Percentiles rank a stretch among this genome's conserved stretches.
These are phyloP conservation scores for Streptopelia turtur DNA, from an alignment of 2,797 vertebrate species.

Conservation along the genomic window DNA sequence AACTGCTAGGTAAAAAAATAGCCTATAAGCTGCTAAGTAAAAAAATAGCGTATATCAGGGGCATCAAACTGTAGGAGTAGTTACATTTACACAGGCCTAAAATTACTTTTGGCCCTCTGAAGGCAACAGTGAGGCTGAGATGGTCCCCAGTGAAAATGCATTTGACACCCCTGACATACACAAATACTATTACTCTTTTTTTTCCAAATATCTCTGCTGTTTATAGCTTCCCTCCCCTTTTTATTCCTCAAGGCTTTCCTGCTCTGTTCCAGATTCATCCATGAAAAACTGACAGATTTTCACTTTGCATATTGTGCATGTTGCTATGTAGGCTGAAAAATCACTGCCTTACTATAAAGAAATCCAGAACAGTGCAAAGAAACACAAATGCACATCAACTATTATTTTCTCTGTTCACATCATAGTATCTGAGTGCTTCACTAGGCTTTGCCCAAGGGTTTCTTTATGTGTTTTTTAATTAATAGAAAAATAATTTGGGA, in stretches of 20 bases:
- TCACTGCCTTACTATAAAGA: background rate
- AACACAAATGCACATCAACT: background rate
- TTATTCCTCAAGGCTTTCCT: background rate
- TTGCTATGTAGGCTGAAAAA: background rate
- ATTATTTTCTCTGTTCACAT: conserved; percentile 12
- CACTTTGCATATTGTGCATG: background rate
- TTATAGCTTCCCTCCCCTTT: background rate
- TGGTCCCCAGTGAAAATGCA: no score
- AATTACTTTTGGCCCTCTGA: no score
- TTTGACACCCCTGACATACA: background rate
- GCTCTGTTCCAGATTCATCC: background rate
- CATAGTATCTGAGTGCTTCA: background rate
- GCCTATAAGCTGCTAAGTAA: no score
- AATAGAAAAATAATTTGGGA: conserved; percentile 30
- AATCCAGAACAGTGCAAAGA: background rate
- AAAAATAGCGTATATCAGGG: background rate
- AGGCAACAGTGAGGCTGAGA: no score
- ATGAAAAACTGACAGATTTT: background rate
- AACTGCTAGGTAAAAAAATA: background rate
- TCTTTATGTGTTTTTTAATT: conserved; percentile 1
- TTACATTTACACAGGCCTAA: no score
- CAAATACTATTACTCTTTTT: background rate
- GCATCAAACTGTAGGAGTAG: no score
- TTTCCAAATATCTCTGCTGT: background rate
- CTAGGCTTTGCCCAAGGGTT: background rate